Evolutionary conservation across 2,113 vertebrate genomes (phyloP).

Genomic region (Mobula birostris): DNA sequence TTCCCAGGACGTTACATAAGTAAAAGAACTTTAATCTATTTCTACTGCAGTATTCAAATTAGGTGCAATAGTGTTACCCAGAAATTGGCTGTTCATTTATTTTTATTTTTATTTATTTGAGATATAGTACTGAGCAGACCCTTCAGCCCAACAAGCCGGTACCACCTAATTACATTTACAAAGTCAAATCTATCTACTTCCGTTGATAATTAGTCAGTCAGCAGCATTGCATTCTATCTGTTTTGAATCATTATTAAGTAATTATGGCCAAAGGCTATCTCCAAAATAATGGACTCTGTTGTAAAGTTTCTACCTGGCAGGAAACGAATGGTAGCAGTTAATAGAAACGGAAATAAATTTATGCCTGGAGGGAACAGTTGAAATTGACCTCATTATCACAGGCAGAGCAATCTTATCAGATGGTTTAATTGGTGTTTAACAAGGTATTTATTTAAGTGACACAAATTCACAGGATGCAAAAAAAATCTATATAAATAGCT

Average conservation of each 20-base stretch:
- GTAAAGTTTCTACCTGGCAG: neutral
- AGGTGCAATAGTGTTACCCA: neutral
- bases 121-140: no score
- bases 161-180: no score
- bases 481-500: neutral
- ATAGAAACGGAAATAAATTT: neutral
- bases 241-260: neutral
- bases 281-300: neutral
- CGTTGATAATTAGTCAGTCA: neutral
- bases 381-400: neutral
- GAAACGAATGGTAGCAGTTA: neutral
- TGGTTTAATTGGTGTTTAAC: neutral
- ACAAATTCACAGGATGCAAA: neutral
- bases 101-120: no score
- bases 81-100: neutral
- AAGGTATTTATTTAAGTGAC: neutral
- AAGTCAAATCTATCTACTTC: neutral
- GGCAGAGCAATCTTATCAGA: neutral
- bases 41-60: neutral
- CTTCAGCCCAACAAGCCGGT: no score
- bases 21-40: neutral
- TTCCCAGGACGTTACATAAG: no score
- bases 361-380: neutral
- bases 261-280: neutral
- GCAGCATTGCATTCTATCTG: neutral